Evolutionary conservation across 2,113 vertebrate genomes (phyloP).

Genomic region (Corythaeola cristata): DNA sequence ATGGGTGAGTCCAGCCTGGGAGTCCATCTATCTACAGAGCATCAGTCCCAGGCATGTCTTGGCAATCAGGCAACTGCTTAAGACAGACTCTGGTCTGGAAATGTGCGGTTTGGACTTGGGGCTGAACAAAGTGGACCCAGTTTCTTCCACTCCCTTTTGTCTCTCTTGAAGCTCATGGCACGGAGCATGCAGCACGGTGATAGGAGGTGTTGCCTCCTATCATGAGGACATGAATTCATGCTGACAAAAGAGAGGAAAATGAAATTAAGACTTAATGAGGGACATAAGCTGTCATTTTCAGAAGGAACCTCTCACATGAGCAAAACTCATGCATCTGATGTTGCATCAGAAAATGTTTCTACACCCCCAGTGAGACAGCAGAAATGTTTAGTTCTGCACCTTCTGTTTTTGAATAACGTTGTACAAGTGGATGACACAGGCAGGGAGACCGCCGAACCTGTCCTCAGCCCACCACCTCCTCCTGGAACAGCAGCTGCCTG

Average conservation of each 20-base stretch:
- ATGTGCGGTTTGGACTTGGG: not conserved
- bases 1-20: not conserved
- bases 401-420: not conserved
- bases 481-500: not conserved
- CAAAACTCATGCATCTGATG: not conserved
- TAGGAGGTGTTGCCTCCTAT: not conserved
- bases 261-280: not conserved
- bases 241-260: not conserved
- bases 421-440: not conserved
- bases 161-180: not conserved
- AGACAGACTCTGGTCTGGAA: not conserved
- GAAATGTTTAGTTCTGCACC: not conserved
- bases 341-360: not conserved
- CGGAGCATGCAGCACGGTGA: not conserved
- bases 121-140: not conserved
- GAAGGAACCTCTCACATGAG: not conserved
- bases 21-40: not conserved
- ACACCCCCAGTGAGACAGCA: not conserved
- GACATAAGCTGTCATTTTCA: not conserved
- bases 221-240: not conserved
- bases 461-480: not conserved
- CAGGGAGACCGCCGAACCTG: not conserved
- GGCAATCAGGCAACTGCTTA: fast-evolving
- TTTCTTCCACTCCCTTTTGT: not conserved
- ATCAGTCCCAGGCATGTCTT: not conserved